phyloP scores from a whole-genome alignment of 2,113 vertebrate genomes.

The Austrofundulus limnaeus region DNA sequence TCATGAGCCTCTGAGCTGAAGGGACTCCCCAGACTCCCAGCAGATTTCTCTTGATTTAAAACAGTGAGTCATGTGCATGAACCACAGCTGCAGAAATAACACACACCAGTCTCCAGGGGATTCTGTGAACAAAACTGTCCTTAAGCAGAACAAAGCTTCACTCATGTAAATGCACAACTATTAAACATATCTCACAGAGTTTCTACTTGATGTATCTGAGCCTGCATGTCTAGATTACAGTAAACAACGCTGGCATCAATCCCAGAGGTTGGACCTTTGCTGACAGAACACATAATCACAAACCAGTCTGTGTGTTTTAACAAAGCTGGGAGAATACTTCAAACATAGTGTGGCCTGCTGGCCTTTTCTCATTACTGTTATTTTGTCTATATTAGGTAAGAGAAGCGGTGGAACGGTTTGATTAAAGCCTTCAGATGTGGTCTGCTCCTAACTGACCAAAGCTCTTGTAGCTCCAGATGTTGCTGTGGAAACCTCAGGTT shows the following conservation, averaged over 20 bases:
- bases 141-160: too few relatives aligned
- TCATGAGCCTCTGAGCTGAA: slow-evolving; percentile 53
- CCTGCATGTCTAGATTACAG: neutral
- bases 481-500: slow-evolving; percentile 50
- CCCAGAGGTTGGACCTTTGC: neutral
- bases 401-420: slow-evolving; percentile 34
- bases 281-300: slow-evolving; percentile 23
- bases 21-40: slow-evolving; percentile 51
- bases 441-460: slow-evolving; percentile 22
- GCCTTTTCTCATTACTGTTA: slow-evolving; percentile 11
- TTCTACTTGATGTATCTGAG: slow-evolving; percentile 1
- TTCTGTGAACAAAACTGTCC: neutral
- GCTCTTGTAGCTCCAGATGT: slow-evolving; percentile 66
- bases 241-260: neutral
- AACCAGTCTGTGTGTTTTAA: slow-evolving; percentile 2
- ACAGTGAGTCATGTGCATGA: slow-evolving; percentile 60
- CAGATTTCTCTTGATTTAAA: slow-evolving; percentile 56
- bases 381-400: slow-evolving; percentile 67
- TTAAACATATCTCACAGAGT: neutral
- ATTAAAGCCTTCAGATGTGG: slow-evolving; percentile 44
- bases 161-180: neutral
- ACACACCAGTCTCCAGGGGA: slow-evolving; percentile 12
- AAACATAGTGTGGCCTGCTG: slow-evolving; percentile 12
- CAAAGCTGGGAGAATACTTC: slow-evolving; percentile 10
- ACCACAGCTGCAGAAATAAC: slow-evolving; percentile 34